phyloP scores from a whole-genome alignment of 2,797 vertebrate genomes.

The Apogon hyalosoma region DNA sequence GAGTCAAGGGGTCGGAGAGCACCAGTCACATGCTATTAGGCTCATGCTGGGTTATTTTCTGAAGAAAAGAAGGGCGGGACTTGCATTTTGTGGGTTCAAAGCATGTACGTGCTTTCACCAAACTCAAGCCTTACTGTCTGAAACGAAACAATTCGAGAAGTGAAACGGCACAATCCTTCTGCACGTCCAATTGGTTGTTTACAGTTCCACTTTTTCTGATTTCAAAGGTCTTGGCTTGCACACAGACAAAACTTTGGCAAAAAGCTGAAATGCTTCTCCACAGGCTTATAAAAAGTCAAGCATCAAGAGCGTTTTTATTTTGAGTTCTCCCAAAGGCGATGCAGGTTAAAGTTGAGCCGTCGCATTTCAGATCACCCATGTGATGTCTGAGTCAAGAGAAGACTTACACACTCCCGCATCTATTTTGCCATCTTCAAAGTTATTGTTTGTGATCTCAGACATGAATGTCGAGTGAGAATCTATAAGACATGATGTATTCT shows the following conservation, averaged over 20 bases:
- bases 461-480: conserved; percentile 46
- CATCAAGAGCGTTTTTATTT: conserved; percentile 23
- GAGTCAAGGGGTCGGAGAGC: conserved; percentile 53
- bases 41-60: conserved; percentile 52
- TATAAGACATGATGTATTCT: conserved; percentile 48
- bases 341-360: conserved; percentile 32
- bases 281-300: conserved; percentile 17
- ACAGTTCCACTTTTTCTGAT: conserved; percentile 17
- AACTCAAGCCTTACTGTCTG: conserved; percentile 1
- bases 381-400: conserved; percentile 48
- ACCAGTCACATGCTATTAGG: conserved; percentile 57
- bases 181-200: conserved; percentile 28
- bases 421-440: conserved; percentile 63
- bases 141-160: conserved; percentile 19
- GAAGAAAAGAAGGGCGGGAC: conserved; percentile 8
- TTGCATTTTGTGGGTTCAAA: conserved; percentile 30
- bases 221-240: conserved; percentile 11
- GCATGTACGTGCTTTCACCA: conserved; percentile 4
- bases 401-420: conserved; percentile 47
- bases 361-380: conserved; percentile 22
- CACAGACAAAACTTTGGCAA: conserved; percentile 25
- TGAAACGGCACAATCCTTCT: conserved; percentile 2
- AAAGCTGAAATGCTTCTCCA: conserved; percentile 5
- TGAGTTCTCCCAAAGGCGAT: conserved; percentile 3
- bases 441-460: conserved; percentile 63